Conservation (phyloP, 2,113 vertebrate genomes). For the Tursiops truncatus region DNA sequence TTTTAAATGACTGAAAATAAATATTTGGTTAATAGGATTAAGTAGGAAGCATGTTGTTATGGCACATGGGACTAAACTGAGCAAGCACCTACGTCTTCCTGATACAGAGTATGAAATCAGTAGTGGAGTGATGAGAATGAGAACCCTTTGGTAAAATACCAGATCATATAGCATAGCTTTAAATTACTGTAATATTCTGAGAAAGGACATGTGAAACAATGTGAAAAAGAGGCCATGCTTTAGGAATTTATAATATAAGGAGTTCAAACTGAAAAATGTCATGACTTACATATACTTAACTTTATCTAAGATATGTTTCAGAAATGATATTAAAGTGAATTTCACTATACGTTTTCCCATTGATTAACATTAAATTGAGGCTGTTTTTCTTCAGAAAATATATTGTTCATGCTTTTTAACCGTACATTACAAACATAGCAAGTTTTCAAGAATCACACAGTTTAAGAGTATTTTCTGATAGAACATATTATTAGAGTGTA, state of each 20-base stretch:
- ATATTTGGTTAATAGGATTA: neutral
- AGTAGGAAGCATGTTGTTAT: neutral
- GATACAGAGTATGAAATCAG: neutral
- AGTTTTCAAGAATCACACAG: neutral
- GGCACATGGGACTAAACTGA: neutral
- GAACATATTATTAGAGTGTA: neutral
- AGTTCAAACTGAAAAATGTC: neutral
- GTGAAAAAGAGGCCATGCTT: neutral
- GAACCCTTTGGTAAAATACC: neutral
- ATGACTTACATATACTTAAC: neutral
- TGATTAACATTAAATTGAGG: neutral
- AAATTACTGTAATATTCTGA: neutral
- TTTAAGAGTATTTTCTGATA: neutral
- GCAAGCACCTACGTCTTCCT: neutral
- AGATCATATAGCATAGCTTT: neutral
- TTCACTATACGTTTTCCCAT: neutral
- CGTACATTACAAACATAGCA: neutral
- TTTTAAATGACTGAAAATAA: constrained; percentile 9
- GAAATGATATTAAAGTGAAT: constrained; percentile 2
- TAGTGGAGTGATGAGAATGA: neutral
- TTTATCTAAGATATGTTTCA: neutral
- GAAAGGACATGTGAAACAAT: neutral
- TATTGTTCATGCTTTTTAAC: neutral
- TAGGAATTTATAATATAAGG: neutral
- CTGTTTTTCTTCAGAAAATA: neutral